Base-by-base conservation (phyloP, 2,113 vertebrate species). In the Scophthalmus maximus region DNA sequence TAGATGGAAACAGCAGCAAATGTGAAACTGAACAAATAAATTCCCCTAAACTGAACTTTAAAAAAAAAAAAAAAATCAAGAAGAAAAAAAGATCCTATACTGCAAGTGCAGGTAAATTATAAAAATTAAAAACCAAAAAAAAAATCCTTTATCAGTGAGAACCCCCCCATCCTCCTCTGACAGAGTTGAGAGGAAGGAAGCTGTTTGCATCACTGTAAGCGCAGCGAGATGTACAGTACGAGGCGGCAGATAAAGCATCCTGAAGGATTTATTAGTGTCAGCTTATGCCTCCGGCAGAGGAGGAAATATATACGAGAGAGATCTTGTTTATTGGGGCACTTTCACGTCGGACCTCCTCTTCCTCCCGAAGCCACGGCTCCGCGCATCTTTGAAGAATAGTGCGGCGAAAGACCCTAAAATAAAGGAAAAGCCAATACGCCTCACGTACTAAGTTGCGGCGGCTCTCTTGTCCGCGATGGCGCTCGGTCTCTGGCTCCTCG, bases 241-340 rank as follows among this genome's bases (percentile, higher is more conserved):
- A n/a, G 23, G 40, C 36, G 40, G 18, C 6, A 15, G 46, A 42
- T 25, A 27, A 55, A 52, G 59, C 17, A 46, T 72, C 49, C 22
- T 70, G 26, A 63, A 68, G 64, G 57, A 79, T 55, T 40, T 29
- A 61, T 72, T 29, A 56, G 53, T 30, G 44, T 57, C 42, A 42
- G 61, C 26, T 32, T 15, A 27, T 4, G 66, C 23, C 58, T 55
- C 63, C n/a, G 61, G 61, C 74, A n/a, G 46, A 1, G 6, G 36
- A 38, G 36, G 36, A 38, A 38, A 38, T 38, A 38, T 38, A n/a
- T n/a, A n/a, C n/a, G n/a, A n/a, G 36, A 15, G 3, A 65, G 26
- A 76, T 22, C 25, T 58, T 73, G 50, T 67, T 72, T 53, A 42
- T 65, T n/a, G n/a, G 63, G 23, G 47, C 59, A 38, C 51, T 50